Percentiles rank a stretch among this genome's conserved stretches.
phyloP scores from a whole-genome alignment of 2,888 invertebrate species.

The Mactromeris polynyma region DNA sequence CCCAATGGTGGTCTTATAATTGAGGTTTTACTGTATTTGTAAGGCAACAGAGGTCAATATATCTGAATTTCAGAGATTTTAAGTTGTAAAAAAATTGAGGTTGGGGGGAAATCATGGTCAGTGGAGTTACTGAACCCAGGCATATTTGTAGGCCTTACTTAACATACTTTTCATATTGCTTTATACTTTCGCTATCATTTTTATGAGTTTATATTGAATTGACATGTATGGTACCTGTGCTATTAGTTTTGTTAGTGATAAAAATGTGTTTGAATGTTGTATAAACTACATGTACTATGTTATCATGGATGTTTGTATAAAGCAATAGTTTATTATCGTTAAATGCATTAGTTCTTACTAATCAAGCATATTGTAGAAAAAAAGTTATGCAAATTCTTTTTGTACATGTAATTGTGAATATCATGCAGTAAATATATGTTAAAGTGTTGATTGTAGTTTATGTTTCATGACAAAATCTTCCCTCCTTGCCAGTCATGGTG shows the following conservation, averaged over 20 bases:
- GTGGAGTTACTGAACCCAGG: too few relatives aligned
- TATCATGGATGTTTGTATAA: constrained; percentile 44
- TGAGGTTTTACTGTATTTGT: too few relatives aligned
- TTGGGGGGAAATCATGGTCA: too few relatives aligned
- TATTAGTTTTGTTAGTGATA: constrained; percentile 13
- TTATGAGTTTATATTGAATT: constrained; percentile 1
- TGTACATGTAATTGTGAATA: constrained; percentile 48
- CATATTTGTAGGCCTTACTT: too few relatives aligned
- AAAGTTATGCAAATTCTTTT: constrained; percentile 43
- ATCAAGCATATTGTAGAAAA: constrained; percentile 38
- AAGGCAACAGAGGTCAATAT: too few relatives aligned
- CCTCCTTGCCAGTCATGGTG: too few relatives aligned
- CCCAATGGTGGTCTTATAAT: too few relatives aligned
- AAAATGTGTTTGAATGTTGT: neutral
- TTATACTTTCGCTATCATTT: neutral
- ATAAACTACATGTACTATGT: neutral
- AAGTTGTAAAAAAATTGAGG: too few relatives aligned
- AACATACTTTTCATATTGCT: neutral
- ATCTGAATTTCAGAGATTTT: too few relatives aligned
- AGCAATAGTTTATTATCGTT: constrained; percentile 47
- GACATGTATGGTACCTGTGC: neutral
- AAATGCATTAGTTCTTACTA: constrained; percentile 25
- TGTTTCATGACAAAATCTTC: too few relatives aligned
- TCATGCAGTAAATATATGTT: constrained; percentile 45
- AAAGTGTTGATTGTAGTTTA: constrained; percentile 11